Evolutionary conservation across 1,140 invertebrate species (phyloP), one percentile per base, ranked within the genome.

Genomic region (Drosophila chauvacae): DNA sequence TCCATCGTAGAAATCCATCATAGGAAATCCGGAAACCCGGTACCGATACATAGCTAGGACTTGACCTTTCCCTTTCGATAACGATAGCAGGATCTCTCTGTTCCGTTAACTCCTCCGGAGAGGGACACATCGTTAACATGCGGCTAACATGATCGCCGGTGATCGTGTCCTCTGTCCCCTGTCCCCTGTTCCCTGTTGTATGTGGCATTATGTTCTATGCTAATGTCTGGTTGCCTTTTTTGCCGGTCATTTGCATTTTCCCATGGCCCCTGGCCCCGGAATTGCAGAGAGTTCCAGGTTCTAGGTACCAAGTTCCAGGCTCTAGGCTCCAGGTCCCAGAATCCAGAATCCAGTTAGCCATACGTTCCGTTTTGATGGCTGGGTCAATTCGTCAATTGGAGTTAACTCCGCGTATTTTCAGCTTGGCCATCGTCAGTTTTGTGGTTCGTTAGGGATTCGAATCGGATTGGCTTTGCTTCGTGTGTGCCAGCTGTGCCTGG

Each of bases 351-450:
- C 66, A 65, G 63, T 37, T 45, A 20, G 11, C 58, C 20, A 30
- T 64, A 28, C 18, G 47, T 76, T 66, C 37, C 48, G 79, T 69
- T 65, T 58, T 64, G 68, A 77, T 77, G 63, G 45, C 60, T 82
- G 65, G 79, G 75, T 87, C 83, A 87, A 82, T 87, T 83, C 83
- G 83, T 87, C 83, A 87, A 82, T 87, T 79, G 73, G 65, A 63
- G 59, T 71, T 45, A 56, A 79, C 41, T 72, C 48, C 26, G 20
- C 73, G 33, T 69, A 42, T 61, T 9, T 20, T 53, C 11, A 14
- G 23, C 6, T 35, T 35, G 3, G 9, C 18, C 30, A 4, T 33
- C 30, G 30, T 33, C 30, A 10, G 33, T 33, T 51, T 16, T 23
- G 23, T 33, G 56, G 39, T 73, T 58, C 60, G 44, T 74, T 65